Base-by-base conservation (phyloP, 2,888 invertebrate genomes). In the Pyrrhia umbra region DNA sequence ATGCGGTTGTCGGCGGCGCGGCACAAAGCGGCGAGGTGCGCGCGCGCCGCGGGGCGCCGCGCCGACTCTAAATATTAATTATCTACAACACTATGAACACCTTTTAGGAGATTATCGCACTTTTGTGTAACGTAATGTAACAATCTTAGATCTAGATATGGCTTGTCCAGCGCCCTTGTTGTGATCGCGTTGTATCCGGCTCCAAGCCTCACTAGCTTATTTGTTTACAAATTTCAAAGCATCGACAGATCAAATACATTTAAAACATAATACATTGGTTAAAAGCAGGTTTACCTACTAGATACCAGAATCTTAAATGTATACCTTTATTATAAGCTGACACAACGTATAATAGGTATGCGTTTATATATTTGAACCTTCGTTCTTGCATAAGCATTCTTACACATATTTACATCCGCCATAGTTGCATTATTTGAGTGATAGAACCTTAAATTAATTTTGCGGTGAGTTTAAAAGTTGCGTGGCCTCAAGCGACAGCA, bases 41-140 rank as follows among this genome's bases (percentile, higher is more conserved):
- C 88, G 88, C 85, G 79, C 77, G 91, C 93, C 91, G 94, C 93
- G 92, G 94, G 93, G 92, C 90, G 90, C 88, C 88, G 80, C 83
- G 34, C 85, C 86, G 85, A 76, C 86, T 90, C 91, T 92, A 91
- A 93, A 92, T 95, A 94, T 95, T 95, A 95, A 95, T 94, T 95
- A 95, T 91, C 91, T 90, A 92, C 90, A 92, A 90, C 91, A 90
- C 90, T 85, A 90, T 88, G 88, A 89, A 92, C 93, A 93, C 93
- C 94, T 94, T 94, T 94, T 90, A 89, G 85, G 85, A 94, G 93
- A 94, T 94, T 92, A 94, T 94, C 94, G 90, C 88, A 88, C 89
- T 90, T 86, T 89, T 87, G 84, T 90, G 82, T 83, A 84, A 74
- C 78, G 85, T 88, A 90, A 90, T 88, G 90, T 86, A 87, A 88